Evolutionary conservation across 2,797 vertebrate genomes (phyloP).

Genomic region (Tapera naevia): DNA sequence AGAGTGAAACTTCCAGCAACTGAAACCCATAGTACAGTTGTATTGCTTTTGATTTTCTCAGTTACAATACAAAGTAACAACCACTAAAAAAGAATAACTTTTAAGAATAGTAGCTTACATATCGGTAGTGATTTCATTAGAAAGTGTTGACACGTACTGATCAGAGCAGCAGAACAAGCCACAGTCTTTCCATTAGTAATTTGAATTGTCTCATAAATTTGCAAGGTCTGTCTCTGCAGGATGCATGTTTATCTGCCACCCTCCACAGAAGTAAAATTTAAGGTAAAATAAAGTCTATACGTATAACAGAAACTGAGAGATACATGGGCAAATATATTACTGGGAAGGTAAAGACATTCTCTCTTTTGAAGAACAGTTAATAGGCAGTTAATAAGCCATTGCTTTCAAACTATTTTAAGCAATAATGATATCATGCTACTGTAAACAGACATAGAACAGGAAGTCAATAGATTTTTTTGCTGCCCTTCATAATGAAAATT

Average conservation of each 20-base stretch:
- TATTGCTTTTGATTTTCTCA: not conserved
- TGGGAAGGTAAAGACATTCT: not conserved
- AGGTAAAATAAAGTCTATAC: not conserved
- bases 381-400: not conserved
- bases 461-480: not conserved
- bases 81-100: not conserved
- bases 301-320: not conserved
- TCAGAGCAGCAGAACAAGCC: not conserved
- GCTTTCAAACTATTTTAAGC: conserved; percentile 1
- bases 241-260: not conserved
- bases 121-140: not conserved
- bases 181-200: not conserved
- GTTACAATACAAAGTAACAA: not conserved
- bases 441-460: not conserved
- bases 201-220: not conserved
- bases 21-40: not conserved
- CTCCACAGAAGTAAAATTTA: not conserved
- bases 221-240: not conserved
- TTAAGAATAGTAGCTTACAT: not conserved
- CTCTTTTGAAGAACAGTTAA: not conserved
- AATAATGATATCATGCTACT: not conserved
- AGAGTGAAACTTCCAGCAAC: not conserved
- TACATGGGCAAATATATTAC: not conserved
- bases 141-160: not conserved
- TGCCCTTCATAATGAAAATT: not conserved